Evolutionary conservation across 2,888 invertebrate genomes (phyloP).

Genomic region (Heliconius sara): DNA sequence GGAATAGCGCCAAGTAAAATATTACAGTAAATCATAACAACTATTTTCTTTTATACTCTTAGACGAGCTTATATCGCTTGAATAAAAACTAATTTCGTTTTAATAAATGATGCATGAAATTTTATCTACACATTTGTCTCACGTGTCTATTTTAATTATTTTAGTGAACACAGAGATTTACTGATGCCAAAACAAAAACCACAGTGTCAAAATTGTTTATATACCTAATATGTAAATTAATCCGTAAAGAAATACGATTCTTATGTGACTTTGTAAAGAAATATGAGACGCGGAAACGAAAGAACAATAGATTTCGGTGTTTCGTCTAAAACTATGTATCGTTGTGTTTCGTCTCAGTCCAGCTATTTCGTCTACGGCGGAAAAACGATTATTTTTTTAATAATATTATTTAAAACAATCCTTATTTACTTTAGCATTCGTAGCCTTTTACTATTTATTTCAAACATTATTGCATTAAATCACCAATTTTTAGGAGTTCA

Average conservation of each 20-base stretch:
- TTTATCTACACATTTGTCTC: slow-evolving; percentile 69
- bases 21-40: slow-evolving; percentile 48
- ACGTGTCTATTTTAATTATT: slow-evolving; percentile 70
- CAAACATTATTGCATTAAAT: not conserved
- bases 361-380: slow-evolving; percentile 62
- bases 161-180: slow-evolving; percentile 65
- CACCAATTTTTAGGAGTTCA: not conserved
- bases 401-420: not conserved
- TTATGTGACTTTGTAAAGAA: slow-evolving; percentile 61
- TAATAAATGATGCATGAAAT: slow-evolving; percentile 69
- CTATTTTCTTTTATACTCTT: slow-evolving; percentile 62
- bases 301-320: slow-evolving; percentile 62
- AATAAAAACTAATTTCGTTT: slow-evolving; percentile 59
- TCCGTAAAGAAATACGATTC: slow-evolving; percentile 46
- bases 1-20: slow-evolving; percentile 68
- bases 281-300: slow-evolving; percentile 72
- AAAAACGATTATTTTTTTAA: slow-evolving; percentile 38
- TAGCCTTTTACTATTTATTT: no score
- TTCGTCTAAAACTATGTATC: slow-evolving; percentile 60
- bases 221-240: slow-evolving; percentile 19
- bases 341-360: slow-evolving; percentile 65
- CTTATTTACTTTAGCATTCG: no score
- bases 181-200: not conserved
- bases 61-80: slow-evolving; percentile 57
- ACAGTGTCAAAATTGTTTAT: not conserved